Evolutionary conservation across 2,797 vertebrate species (phyloP).

Genomic region (Sarcoramphus papa): DNA sequence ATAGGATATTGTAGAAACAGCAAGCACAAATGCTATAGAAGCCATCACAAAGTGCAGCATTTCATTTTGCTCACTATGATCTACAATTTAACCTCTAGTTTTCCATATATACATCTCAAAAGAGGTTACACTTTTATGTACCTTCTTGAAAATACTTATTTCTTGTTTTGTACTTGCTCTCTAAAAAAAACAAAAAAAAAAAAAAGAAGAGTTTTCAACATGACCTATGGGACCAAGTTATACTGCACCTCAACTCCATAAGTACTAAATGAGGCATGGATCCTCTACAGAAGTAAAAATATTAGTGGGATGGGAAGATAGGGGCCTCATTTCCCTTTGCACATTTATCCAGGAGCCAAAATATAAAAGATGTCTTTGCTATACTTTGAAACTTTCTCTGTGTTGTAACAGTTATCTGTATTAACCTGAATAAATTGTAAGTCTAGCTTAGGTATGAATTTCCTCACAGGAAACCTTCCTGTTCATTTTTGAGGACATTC

Average conservation of each 20-base stretch:
- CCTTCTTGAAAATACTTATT: neutral
- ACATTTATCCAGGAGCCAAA: neutral
- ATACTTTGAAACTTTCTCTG: neutral
- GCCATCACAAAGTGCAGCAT: neutral
- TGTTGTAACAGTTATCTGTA: neutral
- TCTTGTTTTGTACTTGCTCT: neutral
- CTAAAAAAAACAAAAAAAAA: neutral
- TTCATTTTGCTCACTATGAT: neutral
- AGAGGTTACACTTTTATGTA: neutral
- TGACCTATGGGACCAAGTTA: neutral
- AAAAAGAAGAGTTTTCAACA: neutral
- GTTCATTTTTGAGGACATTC: neutral
- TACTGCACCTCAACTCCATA: neutral
- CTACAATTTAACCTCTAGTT: neutral
- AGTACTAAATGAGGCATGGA: neutral
- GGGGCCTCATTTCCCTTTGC: neutral
- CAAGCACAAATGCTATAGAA: neutral
- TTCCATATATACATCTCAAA: neutral
- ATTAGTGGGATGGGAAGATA: neutral
- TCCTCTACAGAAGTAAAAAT: neutral
- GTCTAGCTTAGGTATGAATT: neutral
- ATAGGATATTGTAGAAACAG: neutral
- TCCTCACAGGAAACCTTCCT: neutral
- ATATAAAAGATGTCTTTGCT: neutral
- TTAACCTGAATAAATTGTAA: neutral